Base-by-base conservation (phyloP, 2,888 invertebrate genomes). In the Prostheceraeus crozeri region DNA sequence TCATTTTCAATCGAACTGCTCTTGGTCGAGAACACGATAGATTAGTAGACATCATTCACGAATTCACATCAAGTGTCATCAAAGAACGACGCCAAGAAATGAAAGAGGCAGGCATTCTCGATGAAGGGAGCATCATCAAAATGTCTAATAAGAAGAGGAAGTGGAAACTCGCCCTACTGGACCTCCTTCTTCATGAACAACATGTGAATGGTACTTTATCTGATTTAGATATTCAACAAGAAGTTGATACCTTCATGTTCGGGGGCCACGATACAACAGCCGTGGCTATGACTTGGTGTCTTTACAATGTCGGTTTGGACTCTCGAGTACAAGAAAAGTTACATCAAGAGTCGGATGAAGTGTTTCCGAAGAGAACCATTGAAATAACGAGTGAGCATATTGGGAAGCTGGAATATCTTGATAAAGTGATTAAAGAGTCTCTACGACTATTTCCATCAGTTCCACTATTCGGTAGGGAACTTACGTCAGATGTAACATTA, bases 281-380 rank as follows among this genome's bases (percentile, higher is more conserved):
- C 8, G 86, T 89, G 28, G 89, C 86, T 1, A 85, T 88, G 65
- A 87, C 86, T 72, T 91, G 89, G 81, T 84, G 86, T 62, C 79
- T 89, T 3, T 85, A 85, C 66, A 80, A 89, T 69, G 82, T 90
- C 71, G 89, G 87, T 2, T 81, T 84, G 40, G 83, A 89, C 70
- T 85, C 84, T 35, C 81, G 86, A 10, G 83, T 89, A 36, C 89
- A 90, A 77, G 67, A 72, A 51, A 77, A 77, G 65, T 72, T 80
- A 1, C 76, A 79, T 23, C 71, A 76, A 16, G 81, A 81, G 68
- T 45, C 80, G 54, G 75, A 77, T 35, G 61, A 63, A 2, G 71
- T 81, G 28, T 78, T 80, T 66, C n/a, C n/a, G n/a, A n/a, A n/a
- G n/a, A n/a, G n/a, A n/a, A n/a, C n/a, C n/a, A n/a, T n/a, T n/a